These are phyloP conservation scores for Teinopalpus imperialis DNA, from an alignment of 2,888 invertebrate genomes.

Conservation along the genomic window DNA sequence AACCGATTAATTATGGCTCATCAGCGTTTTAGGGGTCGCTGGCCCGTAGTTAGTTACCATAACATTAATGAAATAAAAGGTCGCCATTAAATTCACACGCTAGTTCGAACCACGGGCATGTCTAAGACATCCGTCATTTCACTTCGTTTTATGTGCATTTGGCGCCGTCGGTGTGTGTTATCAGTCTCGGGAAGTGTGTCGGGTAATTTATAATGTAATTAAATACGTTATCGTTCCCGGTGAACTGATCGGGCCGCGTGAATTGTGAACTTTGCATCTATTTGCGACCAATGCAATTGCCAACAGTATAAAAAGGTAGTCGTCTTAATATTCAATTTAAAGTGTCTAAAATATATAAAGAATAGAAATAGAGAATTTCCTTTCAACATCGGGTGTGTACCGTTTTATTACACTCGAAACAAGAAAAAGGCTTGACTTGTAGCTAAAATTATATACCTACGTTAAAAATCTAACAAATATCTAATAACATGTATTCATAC, in stretches of 20 bases:
- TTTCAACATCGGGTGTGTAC: no score
- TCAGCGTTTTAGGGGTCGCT: slow-evolving; percentile 67
- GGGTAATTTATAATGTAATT: slow-evolving; percentile 77
- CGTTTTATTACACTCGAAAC: no score
- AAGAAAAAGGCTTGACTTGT: no score
- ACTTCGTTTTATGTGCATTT: slow-evolving; percentile 53
- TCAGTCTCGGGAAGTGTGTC: slow-evolving; percentile 70
- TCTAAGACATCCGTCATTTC: slow-evolving; percentile 49
- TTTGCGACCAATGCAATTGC: slow-evolving; percentile 40
- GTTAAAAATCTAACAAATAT: no score
- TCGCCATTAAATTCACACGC: slow-evolving; percentile 8
- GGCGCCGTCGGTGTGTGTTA: slow-evolving; percentile 61
- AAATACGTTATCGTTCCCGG: slow-evolving; percentile 67
- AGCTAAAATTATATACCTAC: no score
- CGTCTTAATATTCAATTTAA: no score
- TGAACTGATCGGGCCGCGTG: slow-evolving; percentile 45
- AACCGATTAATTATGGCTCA: slow-evolving; percentile 74
- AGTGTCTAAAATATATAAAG: no score
- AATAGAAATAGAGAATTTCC: no score
- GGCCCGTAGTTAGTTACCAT: slow-evolving; percentile 63
- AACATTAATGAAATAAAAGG: slow-evolving; percentile 12
- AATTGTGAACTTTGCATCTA: slow-evolving; percentile 63
- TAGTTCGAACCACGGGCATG: slow-evolving; percentile 25
- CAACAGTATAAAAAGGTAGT: slow-evolving; percentile 23
- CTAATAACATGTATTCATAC: no score